These are phyloP conservation scores for Isoperla grammatica DNA, from an alignment of 2,888 invertebrate genomes.

Conservation along the genomic window DNA sequence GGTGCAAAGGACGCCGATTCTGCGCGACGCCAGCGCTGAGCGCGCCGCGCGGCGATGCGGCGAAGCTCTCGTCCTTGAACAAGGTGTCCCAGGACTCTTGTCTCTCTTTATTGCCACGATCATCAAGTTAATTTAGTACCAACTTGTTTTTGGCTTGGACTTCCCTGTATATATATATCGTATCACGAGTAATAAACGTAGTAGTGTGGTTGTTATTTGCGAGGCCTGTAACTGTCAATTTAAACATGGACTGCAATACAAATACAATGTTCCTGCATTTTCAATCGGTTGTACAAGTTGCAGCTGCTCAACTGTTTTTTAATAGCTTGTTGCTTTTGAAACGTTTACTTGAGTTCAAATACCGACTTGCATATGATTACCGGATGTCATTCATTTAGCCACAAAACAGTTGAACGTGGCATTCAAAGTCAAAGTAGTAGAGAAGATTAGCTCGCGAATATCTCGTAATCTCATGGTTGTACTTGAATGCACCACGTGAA, in stretches of 20 bases:
- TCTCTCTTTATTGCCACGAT: too few species aligned
- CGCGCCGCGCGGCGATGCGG: too few species aligned
- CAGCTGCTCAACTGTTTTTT: neutral
- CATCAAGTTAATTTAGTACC: too few species aligned
- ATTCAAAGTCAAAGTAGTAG: neutral
- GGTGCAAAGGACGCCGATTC: slow-evolving; percentile 1
- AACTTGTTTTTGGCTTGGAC: too few species aligned
- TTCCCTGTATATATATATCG: too few species aligned
- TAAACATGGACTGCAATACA: neutral
- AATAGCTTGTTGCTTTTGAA: neutral
- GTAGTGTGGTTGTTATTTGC: too few species aligned
- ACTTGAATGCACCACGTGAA: neutral
- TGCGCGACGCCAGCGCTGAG: too few species aligned
- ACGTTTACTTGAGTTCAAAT: neutral
- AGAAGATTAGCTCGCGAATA: neutral
- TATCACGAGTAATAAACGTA: too few species aligned
- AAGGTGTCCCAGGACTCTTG: too few species aligned
- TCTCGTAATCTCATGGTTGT: neutral
- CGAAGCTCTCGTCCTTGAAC: too few species aligned
- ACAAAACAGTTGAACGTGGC: neutral
- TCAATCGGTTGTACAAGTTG: neutral
- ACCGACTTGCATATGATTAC: neutral
- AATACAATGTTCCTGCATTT: neutral
- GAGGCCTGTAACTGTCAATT: too few species aligned
- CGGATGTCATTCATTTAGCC: slow-evolving; percentile 2